Base-by-base conservation (phyloP, 2,888 invertebrate genomes). In the Cataglyphis albicans region DNA sequence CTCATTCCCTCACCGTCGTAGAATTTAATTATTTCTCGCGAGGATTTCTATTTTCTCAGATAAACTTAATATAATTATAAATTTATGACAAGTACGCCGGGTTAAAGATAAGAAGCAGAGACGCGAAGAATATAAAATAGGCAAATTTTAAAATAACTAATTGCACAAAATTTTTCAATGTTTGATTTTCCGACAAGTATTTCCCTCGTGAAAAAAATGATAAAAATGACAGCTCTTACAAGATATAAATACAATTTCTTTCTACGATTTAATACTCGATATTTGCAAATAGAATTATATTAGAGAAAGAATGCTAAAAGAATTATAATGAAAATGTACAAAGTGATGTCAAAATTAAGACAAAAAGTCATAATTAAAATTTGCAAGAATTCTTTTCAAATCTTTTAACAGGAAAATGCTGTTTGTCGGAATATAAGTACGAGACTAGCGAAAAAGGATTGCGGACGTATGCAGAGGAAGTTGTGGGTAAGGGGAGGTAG, bases 11-110 rank as follows among this genome's bases (percentile, higher is more conserved):
- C 35, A n/a, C 18, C 7, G 38, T 29, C 18, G 15, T 3, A 35
- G 59, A 78, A 59, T 80, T 70, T 80, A 70, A 80, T 80, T 70
- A 70, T 70, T 70, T 48, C 35, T 44, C 32, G 21, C 21, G 32
- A 55, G 29, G 12, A 73, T 59, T 41, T 63, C 21, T 32, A 61
- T 35, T 80, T 80, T 44, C 15, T 68, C 32, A 80, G 15, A 18
- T 70, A 10, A 70, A 48, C 25, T 32, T 21, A 32, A 32, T 29
- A 52, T 52, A 25, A 44, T 44, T 48, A 9, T 18, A 25, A 70
- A 35, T 57, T 29, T 55, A 41, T n/a, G 18, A 75, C 55, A 5
- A 21, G 18, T 38, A 21, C 4, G 3, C 1, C 4, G 48, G 6
- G 7, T 52, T 38, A 55, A n/a, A 76, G 32, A 25, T 7, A 3